Base-by-base conservation (phyloP, 2,888 invertebrate species). In the Empis stercorea region DNA sequence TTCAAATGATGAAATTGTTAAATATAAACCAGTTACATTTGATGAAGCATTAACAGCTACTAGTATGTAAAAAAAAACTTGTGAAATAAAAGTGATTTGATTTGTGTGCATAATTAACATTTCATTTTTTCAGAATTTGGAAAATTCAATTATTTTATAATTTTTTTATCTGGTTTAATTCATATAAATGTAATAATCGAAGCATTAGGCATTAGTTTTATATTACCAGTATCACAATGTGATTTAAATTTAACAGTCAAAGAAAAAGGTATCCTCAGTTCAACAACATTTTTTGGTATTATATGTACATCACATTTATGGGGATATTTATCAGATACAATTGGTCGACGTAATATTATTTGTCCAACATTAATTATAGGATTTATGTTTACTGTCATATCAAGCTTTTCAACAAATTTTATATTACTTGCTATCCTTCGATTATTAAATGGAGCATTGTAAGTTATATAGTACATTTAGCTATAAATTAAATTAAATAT, bases 241-340 rank as follows among this genome's bases (percentile, higher is more conserved):
- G 71, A 71, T 52, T 61, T 71, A 17, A 54, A 61, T 17, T 56
- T 71, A 53, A 59, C 61, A 5, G 64, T 67, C 3, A 54, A 57
- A 23, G 62, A 69, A 49, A 68, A 66, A 42, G 71, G 71, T 13
- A 61, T 65, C 44, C 58, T 71, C 36, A 65, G 64, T 49, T 67
- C 68, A 14, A 61, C 65, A 16, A 64, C 66, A 10, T 66, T 70
- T 57, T 59, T 64, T 34, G 71, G 71, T 55, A 73, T 75, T 55
- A 71, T 76, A 37, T 57, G 69, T 4, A 72, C 73, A 42, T 75
- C 75, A 2, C 72, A 75, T 59, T 57, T 75, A 40, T 76, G 76
- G 75, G 77, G 77, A 10, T 73, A 71, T 55, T 54, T 76, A 36
- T 76, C 75, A 0, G 76, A 76, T 53, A 72, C 73, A 5, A 66